A percentile compares a stretch with the other conserved stretches of the same genome.
Conservation (phyloP, 2,888 invertebrate species). For the Mesorhabditis spiculigera region DNA sequence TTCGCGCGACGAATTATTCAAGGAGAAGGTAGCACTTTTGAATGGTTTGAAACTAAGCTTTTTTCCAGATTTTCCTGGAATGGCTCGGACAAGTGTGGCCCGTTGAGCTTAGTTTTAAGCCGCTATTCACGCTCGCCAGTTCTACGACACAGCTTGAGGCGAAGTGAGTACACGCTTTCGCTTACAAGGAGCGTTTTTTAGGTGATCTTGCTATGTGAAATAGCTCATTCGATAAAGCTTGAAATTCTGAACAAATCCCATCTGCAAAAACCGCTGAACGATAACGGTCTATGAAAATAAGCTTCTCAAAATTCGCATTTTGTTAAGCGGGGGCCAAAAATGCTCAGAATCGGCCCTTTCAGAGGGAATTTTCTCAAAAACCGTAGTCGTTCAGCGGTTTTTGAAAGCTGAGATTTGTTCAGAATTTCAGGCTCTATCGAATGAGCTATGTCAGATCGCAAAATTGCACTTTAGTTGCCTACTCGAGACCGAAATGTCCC, state of each 20-base stretch:
- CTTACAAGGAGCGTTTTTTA: neutral
- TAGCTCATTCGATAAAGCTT: no score
- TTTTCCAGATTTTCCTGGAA: constrained; percentile 41
- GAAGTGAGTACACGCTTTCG: constrained; percentile 18
- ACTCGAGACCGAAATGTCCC: constrained; percentile 45
- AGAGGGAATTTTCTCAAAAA: no score
- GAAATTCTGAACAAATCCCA: no score
- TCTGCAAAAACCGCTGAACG: no score
- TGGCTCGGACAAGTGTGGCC: constrained; percentile 40
- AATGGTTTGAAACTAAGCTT: neutral
- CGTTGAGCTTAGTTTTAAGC: constrained; percentile 34
- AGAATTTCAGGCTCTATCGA: no score
- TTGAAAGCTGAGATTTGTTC: no score
- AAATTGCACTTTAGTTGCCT: constrained; percentile 27
- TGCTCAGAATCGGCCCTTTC: no score
- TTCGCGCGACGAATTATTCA: neutral
- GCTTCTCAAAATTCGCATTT: no score
- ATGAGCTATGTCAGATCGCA: no score
- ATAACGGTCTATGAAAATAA: no score
- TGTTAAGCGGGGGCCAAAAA: no score
- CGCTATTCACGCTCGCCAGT: constrained; percentile 35
- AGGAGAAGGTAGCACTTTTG: neutral
- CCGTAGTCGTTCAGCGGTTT: no score
- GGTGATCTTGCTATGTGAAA: neutral
- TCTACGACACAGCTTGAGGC: constrained; percentile 42